A percentile compares a stretch with the other conserved stretches of the same genome.
These are phyloP conservation scores for Archivesica marissinica DNA, from an alignment of 1,140 invertebrate species.

Conservation along the genomic window DNA sequence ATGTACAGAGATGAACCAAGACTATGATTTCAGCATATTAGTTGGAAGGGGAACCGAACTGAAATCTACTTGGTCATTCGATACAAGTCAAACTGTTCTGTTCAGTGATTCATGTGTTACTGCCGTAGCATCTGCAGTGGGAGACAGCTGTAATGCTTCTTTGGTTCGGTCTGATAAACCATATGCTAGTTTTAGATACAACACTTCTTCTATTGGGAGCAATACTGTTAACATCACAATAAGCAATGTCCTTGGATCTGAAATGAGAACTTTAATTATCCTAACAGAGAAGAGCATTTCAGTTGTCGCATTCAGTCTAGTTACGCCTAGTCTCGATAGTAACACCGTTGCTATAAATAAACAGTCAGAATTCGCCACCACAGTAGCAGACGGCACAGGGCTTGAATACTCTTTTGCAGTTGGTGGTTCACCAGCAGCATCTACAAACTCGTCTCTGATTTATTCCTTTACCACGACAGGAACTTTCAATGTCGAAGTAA, in stretches of 20 bases:
- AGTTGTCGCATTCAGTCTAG: slow-evolving; percentile 30
- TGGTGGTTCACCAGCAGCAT: background rate
- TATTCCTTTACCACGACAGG: slow-evolving; percentile 8
- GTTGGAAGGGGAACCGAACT: slow-evolving; percentile 63
- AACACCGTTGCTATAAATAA: slow-evolving; percentile 3
- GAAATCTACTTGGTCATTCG: slow-evolving; percentile 50
- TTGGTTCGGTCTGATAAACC: slow-evolving; percentile 60
- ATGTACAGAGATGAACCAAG: slow-evolving; percentile 39
- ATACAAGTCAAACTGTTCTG: background rate
- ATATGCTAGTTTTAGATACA: slow-evolving; percentile 55
- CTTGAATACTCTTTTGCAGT: slow-evolving; percentile 16
- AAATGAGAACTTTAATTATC: slow-evolving; percentile 24
- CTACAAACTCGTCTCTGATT: slow-evolving; percentile 30
- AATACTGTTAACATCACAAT: slow-evolving; percentile 19
- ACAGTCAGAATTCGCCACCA: background rate
- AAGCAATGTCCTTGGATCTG: slow-evolving; percentile 35
- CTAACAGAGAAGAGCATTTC: slow-evolving; percentile 38
- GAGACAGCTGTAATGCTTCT: slow-evolving; percentile 40
- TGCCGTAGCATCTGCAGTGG: background rate
- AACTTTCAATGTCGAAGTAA: slow-evolving; percentile 33
- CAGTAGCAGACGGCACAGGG: slow-evolving; percentile 24
- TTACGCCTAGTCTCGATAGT: background rate
- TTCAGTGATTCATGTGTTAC: slow-evolving; percentile 49
- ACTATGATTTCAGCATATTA: slow-evolving; percentile 52
- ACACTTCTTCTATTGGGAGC: slow-evolving; percentile 1